Conservation (phyloP, 2,888 invertebrate species). For the Thyatira batis region DNA sequence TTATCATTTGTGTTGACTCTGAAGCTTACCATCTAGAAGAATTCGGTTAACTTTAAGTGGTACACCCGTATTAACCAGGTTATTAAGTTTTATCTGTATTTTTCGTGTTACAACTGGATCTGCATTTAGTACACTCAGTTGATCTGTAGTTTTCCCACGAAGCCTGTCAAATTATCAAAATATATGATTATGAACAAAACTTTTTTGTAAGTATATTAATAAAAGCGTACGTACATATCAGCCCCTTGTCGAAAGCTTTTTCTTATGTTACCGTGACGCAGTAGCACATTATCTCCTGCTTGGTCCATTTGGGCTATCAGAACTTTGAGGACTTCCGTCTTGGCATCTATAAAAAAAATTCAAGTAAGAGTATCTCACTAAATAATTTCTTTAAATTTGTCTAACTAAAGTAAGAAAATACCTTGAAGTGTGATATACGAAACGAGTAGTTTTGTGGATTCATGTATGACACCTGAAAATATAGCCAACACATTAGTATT, state of each 20-base stretch:
- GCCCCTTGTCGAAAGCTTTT: conserved; percentile 60
- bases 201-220: neutral
- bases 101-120: conserved; percentile 68
- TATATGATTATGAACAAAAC: neutral
- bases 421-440: conserved; percentile 61
- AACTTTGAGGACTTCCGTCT: conserved; percentile 54
- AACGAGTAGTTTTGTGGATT: conserved; percentile 46
- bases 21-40: conserved; percentile 53
- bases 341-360: conserved; percentile 43
- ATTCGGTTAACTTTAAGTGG: conserved; percentile 35
- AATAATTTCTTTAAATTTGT: neutral
- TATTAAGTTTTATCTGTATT: conserved; percentile 62
- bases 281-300: conserved; percentile 45
- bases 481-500: neutral
- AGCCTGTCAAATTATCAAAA: conserved; percentile 40
- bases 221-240: conserved; percentile 46
- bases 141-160: conserved; percentile 56
- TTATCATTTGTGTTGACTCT: neutral
- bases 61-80: conserved; percentile 45
- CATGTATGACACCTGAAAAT: conserved; percentile 56
- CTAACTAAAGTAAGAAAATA: conserved; percentile 20
- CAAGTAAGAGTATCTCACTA: neutral
- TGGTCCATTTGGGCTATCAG: conserved; percentile 51
- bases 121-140: conserved; percentile 45
- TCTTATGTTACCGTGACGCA: conserved; percentile 63